Evolutionary conservation across 2,113 vertebrate genomes (phyloP), one percentile per base, ranked within the genome.

Genomic region (Burhinus bistriatus): DNA sequence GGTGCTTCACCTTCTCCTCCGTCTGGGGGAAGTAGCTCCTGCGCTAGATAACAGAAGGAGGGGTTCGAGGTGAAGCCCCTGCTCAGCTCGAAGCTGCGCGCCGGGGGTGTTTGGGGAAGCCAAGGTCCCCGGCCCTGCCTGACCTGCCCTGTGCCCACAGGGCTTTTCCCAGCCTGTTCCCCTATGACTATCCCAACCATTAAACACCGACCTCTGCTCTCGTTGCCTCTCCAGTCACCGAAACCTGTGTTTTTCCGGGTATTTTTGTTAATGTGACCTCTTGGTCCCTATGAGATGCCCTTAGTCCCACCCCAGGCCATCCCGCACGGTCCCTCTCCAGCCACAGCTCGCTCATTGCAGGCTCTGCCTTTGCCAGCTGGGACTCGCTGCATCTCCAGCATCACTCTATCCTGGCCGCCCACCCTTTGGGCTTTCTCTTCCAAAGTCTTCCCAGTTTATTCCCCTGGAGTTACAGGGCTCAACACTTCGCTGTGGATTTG

Each of bases 11-110:
- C 97, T 99, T 99, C 98, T 99, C 99, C 97, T 99, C 99, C 0
- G 99, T 99, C 98, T 99, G 99, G 2, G 99, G 99, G 83, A 99
- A 99, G 78, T 99, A 99, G 98, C 98, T 99, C 96, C 99, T 99
- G 92, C 99, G 98, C 99, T 99, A 91, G 58, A 83, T 20, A 90
- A 78, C 64, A 85, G 78, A 94, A 87, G 44, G 15, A 83, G 62
- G 93, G 69, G 87, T 65, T 82, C 16, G 21, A 92, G 81, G 42
- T 71, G 58, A 80, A 93, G 68, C 12, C 30, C 62, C 58, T 2
- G 7, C 45, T 51, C 32, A 18, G 54, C 81, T 52, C 32, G 3
- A 62, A 62, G 12, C 47, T 49, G 57, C 8, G 0, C 2, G 6
- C 21, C 0, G 2, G 9, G 44, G 15, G 5, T 25, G 12, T 15